Evolutionary conservation across 2,888 invertebrate species (phyloP), one percentile per base, ranked within the genome.

Genomic region (Antitype chi): DNA sequence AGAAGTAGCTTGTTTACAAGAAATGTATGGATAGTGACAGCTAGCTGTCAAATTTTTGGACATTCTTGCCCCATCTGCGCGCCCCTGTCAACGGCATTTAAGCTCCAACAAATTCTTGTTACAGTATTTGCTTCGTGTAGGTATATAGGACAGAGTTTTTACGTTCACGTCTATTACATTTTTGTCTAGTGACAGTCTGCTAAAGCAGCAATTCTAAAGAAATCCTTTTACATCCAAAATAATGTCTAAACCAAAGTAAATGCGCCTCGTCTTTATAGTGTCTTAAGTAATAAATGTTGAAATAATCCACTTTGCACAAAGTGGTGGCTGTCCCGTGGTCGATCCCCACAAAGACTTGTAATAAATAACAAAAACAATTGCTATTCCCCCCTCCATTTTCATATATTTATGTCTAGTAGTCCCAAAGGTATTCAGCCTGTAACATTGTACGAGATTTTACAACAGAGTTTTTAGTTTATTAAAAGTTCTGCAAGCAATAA

Each of bases 261-360:
- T 28, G 38, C 20, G 28, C n/a, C 15, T 32, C n/a, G 43, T 81
- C 23, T 66, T 59, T 74, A 78, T 47, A 47, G n/a, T 47, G 59
- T 66, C 59, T n/a, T 47, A 66, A 38, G 66, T 66, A 81, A 78
- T 66, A 81, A 60, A 78, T 60, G 78, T 81, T 11, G 38, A 32
- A 66, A 74, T 66, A 74, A 81, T 81, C 81, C 78, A 78, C 66
- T 78, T 74, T 52, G n/a, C n/a, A 55, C 59, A 66, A 60, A 78
- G 74, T 81, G 80, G 20, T 49, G 47, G 53, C 17, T 53, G 52
- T 62, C 25, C 13, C 38, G 20, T 49, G 38, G 47, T 52, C 38
- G 76, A 11, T 53, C 17, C 38, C 20, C 17, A 23, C 53, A 60
- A 80, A 60, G 38, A 20, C 81, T 9, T 75, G 47, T 53, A 74